These are phyloP conservation scores for Pachycephus smyrnensis DNA, from an alignment of 2,888 invertebrate genomes.

Conservation along the genomic window DNA sequence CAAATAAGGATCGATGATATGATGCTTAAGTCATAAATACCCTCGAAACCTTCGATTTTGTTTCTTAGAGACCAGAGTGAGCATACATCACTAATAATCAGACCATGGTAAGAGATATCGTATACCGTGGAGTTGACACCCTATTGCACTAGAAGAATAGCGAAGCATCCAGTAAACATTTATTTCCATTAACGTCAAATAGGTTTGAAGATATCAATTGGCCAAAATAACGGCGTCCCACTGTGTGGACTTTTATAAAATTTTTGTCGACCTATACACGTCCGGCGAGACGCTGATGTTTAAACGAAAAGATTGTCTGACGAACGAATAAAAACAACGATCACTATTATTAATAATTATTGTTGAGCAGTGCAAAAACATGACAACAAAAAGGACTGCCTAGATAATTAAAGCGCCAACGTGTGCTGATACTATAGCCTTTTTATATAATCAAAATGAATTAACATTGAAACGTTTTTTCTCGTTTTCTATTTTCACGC, in stretches of 20 bases:
- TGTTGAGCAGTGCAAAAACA: not conserved
- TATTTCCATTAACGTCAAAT: not conserved
- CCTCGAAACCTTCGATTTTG: not conserved
- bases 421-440: not conserved
- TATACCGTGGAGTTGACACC: not conserved
- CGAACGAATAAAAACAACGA: not conserved
- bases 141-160: not conserved
- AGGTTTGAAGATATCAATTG: not conserved
- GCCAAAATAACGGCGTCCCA: not conserved
- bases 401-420: not conserved
- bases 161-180: not conserved
- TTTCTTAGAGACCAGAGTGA: not conserved
- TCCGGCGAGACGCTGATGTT: not conserved
- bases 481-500: not conserved
- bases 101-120: not conserved
- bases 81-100: not conserved
- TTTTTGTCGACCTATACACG: not conserved
- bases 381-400: not conserved
- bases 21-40: not conserved
- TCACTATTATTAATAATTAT: not conserved
- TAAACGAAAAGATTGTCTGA: not conserved
- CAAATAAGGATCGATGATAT: not conserved
- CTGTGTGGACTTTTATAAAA: not conserved
- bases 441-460: slow-evolving; percentile 5
- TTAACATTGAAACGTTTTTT: not conserved